Evolutionary conservation across 2,113 vertebrate species (phyloP).

Genomic region (Benitochromis conjunctus): DNA sequence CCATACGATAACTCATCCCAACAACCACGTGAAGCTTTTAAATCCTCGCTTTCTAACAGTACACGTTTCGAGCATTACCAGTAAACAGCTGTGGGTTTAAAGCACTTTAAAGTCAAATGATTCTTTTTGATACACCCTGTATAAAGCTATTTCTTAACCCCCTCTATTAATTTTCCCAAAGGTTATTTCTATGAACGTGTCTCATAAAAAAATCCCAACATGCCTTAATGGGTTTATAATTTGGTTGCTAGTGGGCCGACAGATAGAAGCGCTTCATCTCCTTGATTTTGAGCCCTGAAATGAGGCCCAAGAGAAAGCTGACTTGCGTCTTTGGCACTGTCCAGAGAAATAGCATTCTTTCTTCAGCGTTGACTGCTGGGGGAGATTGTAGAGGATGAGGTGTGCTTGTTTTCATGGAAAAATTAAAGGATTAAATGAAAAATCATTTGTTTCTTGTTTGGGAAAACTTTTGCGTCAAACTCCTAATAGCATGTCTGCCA

Average conservation of each 20-base stretch:
- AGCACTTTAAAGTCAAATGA: not conserved
- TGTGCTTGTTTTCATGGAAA: not conserved
- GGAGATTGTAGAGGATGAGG: not conserved
- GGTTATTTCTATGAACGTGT: not conserved
- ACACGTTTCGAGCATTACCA: not conserved
- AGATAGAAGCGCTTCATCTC: not conserved
- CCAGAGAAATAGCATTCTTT: conserved; percentile 35
- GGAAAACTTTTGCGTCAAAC: not conserved
- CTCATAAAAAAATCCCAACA: not conserved
- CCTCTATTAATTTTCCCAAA: not conserved
- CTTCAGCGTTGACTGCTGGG: conserved; percentile 12
- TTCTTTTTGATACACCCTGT: not conserved
- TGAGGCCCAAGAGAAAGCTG: conserved; percentile 45
- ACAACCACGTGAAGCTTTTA: not conserved
- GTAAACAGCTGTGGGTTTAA: not conserved
- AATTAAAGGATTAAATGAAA: not conserved
- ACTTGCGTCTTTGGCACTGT: conserved; percentile 42
- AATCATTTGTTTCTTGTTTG: not conserved
- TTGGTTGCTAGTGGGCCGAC: not conserved
- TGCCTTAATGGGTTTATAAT: not conserved
- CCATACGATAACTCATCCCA: not conserved
- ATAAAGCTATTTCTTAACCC: not conserved
- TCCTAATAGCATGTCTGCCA: not conserved
- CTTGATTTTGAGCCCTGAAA: conserved; percentile 20
- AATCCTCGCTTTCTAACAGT: not conserved